phyloP scores from a whole-genome alignment of 2,797 vertebrate genomes.

The Anisognathus igniventris region DNA sequence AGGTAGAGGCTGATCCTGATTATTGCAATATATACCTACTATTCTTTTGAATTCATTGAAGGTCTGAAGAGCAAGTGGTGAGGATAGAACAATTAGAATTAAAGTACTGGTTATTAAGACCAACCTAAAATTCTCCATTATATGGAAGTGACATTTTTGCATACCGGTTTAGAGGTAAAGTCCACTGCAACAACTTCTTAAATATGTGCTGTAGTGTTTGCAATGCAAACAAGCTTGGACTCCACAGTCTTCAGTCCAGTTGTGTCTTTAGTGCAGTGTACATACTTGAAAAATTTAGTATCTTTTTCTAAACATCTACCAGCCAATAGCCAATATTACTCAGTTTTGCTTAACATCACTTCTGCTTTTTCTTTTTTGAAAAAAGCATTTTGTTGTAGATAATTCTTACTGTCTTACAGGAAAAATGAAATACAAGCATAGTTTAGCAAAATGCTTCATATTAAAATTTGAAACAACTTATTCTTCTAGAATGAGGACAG shows the following conservation, averaged over 20 bases:
- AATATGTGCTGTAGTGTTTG: background rate
- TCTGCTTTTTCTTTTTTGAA: background rate
- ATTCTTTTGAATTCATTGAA: background rate
- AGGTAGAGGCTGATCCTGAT: background rate
- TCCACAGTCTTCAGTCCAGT: background rate
- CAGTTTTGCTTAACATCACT: background rate
- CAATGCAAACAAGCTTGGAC: background rate
- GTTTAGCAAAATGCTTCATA: background rate
- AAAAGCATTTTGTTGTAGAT: background rate
- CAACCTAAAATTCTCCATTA: background rate
- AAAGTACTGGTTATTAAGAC: background rate
- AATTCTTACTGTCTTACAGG: background rate
- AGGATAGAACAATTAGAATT: background rate
- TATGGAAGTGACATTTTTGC: background rate
- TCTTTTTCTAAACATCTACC: background rate
- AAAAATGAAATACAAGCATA: background rate
- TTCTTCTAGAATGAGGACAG: conserved; percentile 65
- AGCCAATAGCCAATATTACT: background rate
- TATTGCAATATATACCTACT: background rate
- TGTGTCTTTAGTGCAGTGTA: background rate
- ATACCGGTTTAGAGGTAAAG: background rate
- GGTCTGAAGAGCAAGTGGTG: background rate
- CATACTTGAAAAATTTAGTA: background rate
- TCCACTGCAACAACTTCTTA: background rate
- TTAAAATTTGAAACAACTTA: background rate